phyloP scores from a whole-genome alignment of 2,888 invertebrate genomes.

The Hyppa rectilinea region DNA sequence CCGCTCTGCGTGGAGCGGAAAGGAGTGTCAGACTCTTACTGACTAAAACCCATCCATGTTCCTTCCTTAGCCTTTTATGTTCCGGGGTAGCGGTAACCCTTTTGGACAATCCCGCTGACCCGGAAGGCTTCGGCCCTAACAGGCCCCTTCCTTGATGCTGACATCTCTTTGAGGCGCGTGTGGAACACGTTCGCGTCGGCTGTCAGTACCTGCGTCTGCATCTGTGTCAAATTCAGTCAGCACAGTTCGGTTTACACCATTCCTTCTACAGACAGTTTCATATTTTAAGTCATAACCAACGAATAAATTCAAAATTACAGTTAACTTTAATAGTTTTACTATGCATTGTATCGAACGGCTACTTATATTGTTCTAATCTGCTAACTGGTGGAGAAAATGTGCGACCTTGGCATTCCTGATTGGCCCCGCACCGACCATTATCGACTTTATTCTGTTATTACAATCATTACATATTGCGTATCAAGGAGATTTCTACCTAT shows the following conservation, averaged over 20 bases:
- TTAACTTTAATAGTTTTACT: slow-evolving; percentile 1
- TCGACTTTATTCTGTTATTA: slow-evolving; percentile 36
- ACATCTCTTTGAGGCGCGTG: too few relatives aligned
- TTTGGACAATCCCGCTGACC: too few relatives aligned
- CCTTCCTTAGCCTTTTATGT: too few relatives aligned
- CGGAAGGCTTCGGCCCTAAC: too few relatives aligned
- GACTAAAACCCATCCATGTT: too few relatives aligned
- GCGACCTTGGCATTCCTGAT: slow-evolving; percentile 71
- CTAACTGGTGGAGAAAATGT: slow-evolving; percentile 60
- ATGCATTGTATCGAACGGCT: neutral
- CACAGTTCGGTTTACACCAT: neutral
- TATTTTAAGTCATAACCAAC: neutral
- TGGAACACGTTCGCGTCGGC: too few relatives aligned
- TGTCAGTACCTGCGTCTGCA: too few relatives aligned
- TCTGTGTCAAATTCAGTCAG: neutral
- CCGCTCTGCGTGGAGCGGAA: too few relatives aligned
- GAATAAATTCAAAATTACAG: neutral
- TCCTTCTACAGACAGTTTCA: neutral
- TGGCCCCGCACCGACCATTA: slow-evolving; percentile 53
- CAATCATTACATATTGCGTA: slow-evolving; percentile 29
- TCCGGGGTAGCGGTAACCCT: too few relatives aligned
- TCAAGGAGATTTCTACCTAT: slow-evolving; percentile 15
- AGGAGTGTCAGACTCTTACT: too few relatives aligned
- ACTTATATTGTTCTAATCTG: slow-evolving; percentile 48
- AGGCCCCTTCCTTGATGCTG: too few relatives aligned